Percentiles rank a stretch among this genome's conserved stretches.
These are phyloP conservation scores for Macrosteles quadrilineatus DNA, from an alignment of 1,140 invertebrate species.

Conservation along the genomic window DNA sequence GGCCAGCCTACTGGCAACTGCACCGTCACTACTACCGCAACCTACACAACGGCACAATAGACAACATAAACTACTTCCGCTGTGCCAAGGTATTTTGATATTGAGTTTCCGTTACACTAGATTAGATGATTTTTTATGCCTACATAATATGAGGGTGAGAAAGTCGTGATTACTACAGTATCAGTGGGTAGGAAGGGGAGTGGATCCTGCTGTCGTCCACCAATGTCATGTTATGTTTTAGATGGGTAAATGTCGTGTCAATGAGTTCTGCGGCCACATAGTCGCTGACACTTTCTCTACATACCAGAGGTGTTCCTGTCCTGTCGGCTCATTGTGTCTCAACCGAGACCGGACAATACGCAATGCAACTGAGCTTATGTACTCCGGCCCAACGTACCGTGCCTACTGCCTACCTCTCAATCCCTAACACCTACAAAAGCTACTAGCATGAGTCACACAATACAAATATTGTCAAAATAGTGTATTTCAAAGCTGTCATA, in stretches of 20 bases:
- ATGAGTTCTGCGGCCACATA: constrained; percentile 56
- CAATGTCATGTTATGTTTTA: too few relatives aligned
- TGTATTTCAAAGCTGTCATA: too few relatives aligned
- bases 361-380: constrained; percentile 58
- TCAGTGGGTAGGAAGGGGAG: too few relatives aligned
- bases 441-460: too few relatives aligned
- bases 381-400: constrained; percentile 57
- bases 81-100: constrained; percentile 37
- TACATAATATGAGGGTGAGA: too few relatives aligned
- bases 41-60: constrained; percentile 28
- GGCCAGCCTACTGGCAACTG: constrained; percentile 39
- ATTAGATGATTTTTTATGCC: too few relatives aligned
- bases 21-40: constrained; percentile 23
- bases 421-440: constrained; percentile 9
- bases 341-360: constrained; percentile 51
- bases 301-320: constrained; percentile 64
- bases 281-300: constrained; percentile 57
- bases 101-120: too few relatives aligned
- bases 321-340: constrained; percentile 59
- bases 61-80: constrained; percentile 24
- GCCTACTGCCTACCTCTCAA: constrained; percentile 56
- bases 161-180: too few relatives aligned
- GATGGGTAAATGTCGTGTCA: too few relatives aligned
- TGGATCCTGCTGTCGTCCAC: too few relatives aligned
- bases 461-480: too few relatives aligned